Evolutionary conservation across 2,888 invertebrate species (phyloP).

Genomic region (Sepioteuthis lessoniana): DNA sequence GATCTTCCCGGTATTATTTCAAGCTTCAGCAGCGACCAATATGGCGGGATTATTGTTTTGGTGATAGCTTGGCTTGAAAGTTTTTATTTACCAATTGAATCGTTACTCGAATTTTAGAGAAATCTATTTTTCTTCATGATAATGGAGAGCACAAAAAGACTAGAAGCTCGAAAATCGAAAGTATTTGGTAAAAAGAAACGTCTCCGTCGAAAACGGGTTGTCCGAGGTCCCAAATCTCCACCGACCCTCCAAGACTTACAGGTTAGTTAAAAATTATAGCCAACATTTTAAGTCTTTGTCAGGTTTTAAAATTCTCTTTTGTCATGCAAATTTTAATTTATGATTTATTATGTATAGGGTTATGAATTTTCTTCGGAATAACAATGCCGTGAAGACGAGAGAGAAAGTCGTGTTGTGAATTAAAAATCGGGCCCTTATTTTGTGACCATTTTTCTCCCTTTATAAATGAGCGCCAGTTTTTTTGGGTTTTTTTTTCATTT

Average conservation of each 20-base stretch:
- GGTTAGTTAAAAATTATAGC: slow-evolving; percentile 23
- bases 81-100: not conserved
- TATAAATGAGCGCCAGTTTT: too few species aligned
- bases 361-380: too few species aligned
- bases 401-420: too few species aligned
- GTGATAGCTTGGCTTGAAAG: not conserved
- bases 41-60: slow-evolving; percentile 24
- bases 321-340: too few species aligned
- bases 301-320: too few species aligned
- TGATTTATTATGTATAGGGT: too few species aligned
- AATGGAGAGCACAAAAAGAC: not conserved
- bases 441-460: too few species aligned
- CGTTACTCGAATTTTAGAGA: not conserved
- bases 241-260: slow-evolving; percentile 43
- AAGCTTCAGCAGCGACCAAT: slow-evolving; percentile 1
- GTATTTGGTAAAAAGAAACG: slow-evolving; percentile 36
- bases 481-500: too few species aligned
- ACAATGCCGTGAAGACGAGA: too few species aligned
- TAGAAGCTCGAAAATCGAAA: slow-evolving; percentile 24
- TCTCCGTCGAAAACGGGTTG: not conserved
- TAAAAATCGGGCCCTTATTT: too few species aligned
- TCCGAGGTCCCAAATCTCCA: not conserved
- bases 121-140: not conserved
- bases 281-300: not conserved
- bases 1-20: not conserved